Percentiles rank a stretch among this genome's conserved stretches.
Evolutionary conservation across 2,888 invertebrate genomes (phyloP).

Genomic region (Tetragonula carbonaria): DNA sequence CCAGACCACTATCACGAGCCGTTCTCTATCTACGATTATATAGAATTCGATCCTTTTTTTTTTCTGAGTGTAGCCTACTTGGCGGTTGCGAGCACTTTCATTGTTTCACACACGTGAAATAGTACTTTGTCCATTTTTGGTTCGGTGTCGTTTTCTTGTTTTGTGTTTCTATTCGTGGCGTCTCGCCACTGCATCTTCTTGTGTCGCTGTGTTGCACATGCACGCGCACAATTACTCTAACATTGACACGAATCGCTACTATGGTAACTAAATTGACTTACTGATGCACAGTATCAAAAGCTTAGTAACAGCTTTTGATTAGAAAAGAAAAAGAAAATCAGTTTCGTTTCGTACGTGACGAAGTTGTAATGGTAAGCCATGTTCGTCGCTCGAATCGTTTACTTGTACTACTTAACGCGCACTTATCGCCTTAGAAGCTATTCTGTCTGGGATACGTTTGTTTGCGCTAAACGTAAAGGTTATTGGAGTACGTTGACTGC

Average conservation of each 20-base stretch:
- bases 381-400: slow-evolving; percentile 26
- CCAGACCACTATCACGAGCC: slow-evolving; percentile 15
- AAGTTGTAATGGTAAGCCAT: slow-evolving; percentile 42
- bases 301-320: slow-evolving; percentile 39
- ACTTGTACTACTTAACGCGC: slow-evolving; percentile 2
- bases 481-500: background rate
- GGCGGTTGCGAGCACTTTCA: slow-evolving; percentile 46
- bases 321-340: slow-evolving; percentile 3
- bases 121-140: slow-evolving; percentile 73
- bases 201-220: slow-evolving; percentile 60
- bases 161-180: slow-evolving; percentile 36
- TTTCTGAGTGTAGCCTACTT: slow-evolving; percentile 60
- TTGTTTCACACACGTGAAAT: slow-evolving; percentile 63
- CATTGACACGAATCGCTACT: slow-evolving; percentile 43
- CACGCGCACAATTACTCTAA: slow-evolving; percentile 65
- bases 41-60: slow-evolving; percentile 34
- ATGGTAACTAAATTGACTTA: slow-evolving; percentile 45
- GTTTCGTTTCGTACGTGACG: slow-evolving; percentile 44
- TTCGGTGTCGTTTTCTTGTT: slow-evolving; percentile 39
- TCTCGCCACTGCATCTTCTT: slow-evolving; percentile 4
- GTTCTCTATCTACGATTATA: slow-evolving; percentile 20
- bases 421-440: background rate
- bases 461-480: background rate
- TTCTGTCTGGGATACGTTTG: no score
- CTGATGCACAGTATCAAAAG: slow-evolving; percentile 48